A percentile compares a stretch with the other conserved stretches of the same genome.
phyloP scores from a whole-genome alignment of 2,888 invertebrate species.

The Gastracanthus pulcherrimus region DNA sequence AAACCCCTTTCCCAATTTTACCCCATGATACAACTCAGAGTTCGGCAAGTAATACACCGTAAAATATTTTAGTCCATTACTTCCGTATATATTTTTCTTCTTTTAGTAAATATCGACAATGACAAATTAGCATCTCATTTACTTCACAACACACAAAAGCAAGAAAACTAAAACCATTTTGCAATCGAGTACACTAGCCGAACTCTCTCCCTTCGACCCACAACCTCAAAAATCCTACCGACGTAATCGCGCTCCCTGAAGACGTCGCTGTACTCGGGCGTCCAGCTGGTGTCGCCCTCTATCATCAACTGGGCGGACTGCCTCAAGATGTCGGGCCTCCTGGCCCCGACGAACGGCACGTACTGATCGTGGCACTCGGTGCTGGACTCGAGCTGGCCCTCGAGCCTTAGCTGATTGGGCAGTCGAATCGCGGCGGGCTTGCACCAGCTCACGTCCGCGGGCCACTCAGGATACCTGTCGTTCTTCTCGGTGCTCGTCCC shows the following conservation, averaged over 20 bases:
- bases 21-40: too few relatives aligned
- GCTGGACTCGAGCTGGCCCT: slow-evolving; percentile 77
- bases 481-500: slow-evolving; percentile 78
- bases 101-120: too few relatives aligned
- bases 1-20: too few relatives aligned
- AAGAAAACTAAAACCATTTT: too few relatives aligned
- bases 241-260: slow-evolving; percentile 67
- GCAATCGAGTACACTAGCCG: too few relatives aligned
- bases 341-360: slow-evolving; percentile 75
- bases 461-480: slow-evolving; percentile 65
- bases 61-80: too few relatives aligned
- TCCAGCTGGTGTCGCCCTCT: slow-evolving; percentile 77
- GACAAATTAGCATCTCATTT: too few relatives aligned
- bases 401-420: slow-evolving; percentile 78
- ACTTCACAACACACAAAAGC: too few relatives aligned
- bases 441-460: background rate
- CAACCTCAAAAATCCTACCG: too few relatives aligned
- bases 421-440: slow-evolving; percentile 77
- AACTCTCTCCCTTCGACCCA: too few relatives aligned
- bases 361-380: slow-evolving; percentile 78
- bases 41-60: too few relatives aligned
- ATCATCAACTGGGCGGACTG: slow-evolving; percentile 78
- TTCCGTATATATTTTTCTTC: too few relatives aligned
- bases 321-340: slow-evolving; percentile 75
- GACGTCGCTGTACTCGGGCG: slow-evolving; percentile 77